phyloP scores from a whole-genome alignment of 2,888 invertebrate genomes.

The Microplitis manilae region DNA sequence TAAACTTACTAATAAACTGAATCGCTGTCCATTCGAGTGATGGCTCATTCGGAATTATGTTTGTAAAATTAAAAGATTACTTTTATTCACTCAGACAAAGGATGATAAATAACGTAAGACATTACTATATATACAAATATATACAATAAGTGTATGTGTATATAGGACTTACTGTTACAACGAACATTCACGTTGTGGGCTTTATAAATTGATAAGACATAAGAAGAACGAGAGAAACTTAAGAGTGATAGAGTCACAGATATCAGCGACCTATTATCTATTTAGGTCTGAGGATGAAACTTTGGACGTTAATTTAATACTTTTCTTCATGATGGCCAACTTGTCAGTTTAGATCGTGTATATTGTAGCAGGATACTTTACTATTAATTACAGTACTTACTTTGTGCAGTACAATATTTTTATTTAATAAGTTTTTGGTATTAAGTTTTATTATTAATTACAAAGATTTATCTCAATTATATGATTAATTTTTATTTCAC shows the following conservation, averaged over 20 bases:
- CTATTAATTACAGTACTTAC: too few relatives aligned
- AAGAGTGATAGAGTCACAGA: constrained; percentile 20
- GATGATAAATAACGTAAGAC: neutral
- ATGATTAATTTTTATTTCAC: too few relatives aligned
- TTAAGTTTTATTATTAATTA: too few relatives aligned
- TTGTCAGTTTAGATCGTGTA: too few relatives aligned
- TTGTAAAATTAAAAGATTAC: neutral
- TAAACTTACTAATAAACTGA: neutral
- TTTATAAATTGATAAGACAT: constrained; percentile 9
- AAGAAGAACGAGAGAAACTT: neutral
- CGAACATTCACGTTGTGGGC: neutral
- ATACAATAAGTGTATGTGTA: neutral
- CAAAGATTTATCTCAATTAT: too few relatives aligned
- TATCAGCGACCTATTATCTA: constrained; percentile 56
- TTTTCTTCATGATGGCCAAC: neutral
- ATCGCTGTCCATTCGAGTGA: neutral
- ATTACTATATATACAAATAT: too few relatives aligned
- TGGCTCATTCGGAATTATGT: neutral
- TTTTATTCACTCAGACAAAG: neutral
- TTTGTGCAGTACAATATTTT: too few relatives aligned
- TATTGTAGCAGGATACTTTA: too few relatives aligned
- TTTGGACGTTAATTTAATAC: neutral
- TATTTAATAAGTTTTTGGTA: too few relatives aligned
- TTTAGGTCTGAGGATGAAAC: constrained; percentile 52
- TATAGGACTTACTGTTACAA: neutral